Evolutionary conservation across 1,140 invertebrate species (phyloP), one percentile per base, ranked within the genome.

Genomic region (Bombus terrestris): DNA sequence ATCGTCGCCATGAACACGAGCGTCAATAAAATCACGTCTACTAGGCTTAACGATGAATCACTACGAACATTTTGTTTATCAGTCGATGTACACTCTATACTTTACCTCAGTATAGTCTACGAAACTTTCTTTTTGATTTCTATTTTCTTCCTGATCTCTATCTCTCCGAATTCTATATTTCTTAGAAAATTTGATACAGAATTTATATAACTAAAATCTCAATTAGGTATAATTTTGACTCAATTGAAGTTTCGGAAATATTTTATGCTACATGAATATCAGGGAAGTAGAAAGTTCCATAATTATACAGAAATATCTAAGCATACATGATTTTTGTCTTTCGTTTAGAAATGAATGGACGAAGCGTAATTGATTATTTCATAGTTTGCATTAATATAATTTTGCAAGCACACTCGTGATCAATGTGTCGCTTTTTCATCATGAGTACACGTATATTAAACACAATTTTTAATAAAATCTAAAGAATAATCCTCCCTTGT

Each of bases 21-120:
- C 79, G 78, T 84, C 92, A 90, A 92, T 93, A 93, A 93, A 92
- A 93, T 79, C 75, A 47, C 83, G 72, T 87, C 77, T 83, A 84
- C 87, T 85, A 88, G 53, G 84, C 72, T 32, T 72, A 71, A 57
- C 87, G 64, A 90, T 92, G 92, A 92, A 93, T 92, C 91, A 87
- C 90, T 92, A 92, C 85, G 89, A 92, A 86, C 88, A 80, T 87
- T 91, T 91, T 89, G 89, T 93, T 92, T 92, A 92, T 92, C 86
- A 77, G 41, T 62, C 81, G 75, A 78, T 73, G 69, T 83, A 53
- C 53, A 62, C 37, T 66, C 3, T 22, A 8, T 25, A 4, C 68
- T 22, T 32, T 35, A 18, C 10, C 35, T 47, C 43, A 18, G 59
- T 72, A 37, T 22, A 28, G 35, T 10, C 12, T 4, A 13, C 10